Evolutionary conservation across 2,113 vertebrate species (phyloP), one percentile per base, ranked within the genome.

Genomic region (Stegastes partitus): DNA sequence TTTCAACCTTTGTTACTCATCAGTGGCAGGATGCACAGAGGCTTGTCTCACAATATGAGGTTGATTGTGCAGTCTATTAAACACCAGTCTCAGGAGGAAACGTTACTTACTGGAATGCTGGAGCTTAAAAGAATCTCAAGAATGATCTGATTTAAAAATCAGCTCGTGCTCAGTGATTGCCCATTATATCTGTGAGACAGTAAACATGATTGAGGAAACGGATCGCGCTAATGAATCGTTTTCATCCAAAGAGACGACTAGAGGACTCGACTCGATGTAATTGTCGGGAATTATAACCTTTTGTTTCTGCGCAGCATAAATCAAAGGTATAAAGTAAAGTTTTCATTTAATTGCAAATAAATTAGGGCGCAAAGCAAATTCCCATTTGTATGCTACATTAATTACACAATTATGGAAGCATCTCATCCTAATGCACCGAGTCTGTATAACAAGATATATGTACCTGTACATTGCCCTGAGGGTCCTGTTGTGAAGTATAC

Each of bases 21-120:
- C 59, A 74, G 79, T 45, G 55, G 75, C 68, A 82, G 49, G 70
- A 85, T 72, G 64, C 83, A 83, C 68, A n/a, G 63, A 81, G 79
- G 68, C 82, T 81, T 70, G 72, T 92, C 74, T 84, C 88, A 87
- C 88, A 85, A 90, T 88, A 58, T 87, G 89, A 91, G 90, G 88
- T 85, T 92, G 89, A 92, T 92, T 88, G 91, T 81, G 82, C 19
- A 87, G 86, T 85, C 85, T 89, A 87, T 91, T 89, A 90, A 88
- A 87, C 67, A 67, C 45, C 68, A 25, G 65, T 76, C 91, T 83
- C 91, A 51, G 82, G 87, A 86, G 87, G 86, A 83, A 83, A 74
- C 16, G 56, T 80, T 66, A 72, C 64, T 83, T 49, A 57, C 68
- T 7, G 82, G 47, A 44, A 86, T 50, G 55, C 80, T 21, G 51